Conservation (phyloP, 1,140 invertebrate genomes). For the Drosophila varians region DNA sequence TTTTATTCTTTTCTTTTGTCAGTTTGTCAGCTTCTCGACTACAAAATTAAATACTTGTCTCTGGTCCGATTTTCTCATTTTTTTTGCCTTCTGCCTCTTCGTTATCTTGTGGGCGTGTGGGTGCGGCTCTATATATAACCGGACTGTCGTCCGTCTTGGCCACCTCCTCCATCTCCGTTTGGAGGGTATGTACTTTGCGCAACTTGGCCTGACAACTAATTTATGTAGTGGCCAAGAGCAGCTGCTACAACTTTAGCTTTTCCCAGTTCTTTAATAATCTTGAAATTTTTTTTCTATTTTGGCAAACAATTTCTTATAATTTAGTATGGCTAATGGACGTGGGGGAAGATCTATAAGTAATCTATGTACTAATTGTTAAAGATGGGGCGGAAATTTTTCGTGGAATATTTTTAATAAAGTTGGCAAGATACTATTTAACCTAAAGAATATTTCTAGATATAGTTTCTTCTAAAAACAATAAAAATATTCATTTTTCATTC, state of each 20-base stretch:
- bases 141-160: constrained; percentile 54
- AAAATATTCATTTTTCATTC: background rate
- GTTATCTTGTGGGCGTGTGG: constrained; percentile 32
- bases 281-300: constrained; percentile 42
- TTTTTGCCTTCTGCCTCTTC: constrained; percentile 1
- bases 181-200: constrained; percentile 27
- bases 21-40: constrained; percentile 74
- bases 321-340: constrained; percentile 35
- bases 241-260: constrained; percentile 56
- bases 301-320: constrained; percentile 72
- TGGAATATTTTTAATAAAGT: no score
- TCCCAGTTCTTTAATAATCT: constrained; percentile 62
- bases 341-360: constrained; percentile 10
- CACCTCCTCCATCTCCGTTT: constrained; percentile 13
- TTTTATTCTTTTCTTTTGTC: constrained; percentile 63
- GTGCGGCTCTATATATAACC: constrained; percentile 46
- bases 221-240: constrained; percentile 74
- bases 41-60: constrained; percentile 82
- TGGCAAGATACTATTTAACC: no score
- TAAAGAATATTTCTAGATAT: no score
- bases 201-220: constrained; percentile 75
- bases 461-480: no score
- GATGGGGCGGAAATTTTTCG: no score
- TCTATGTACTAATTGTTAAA: no score
- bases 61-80: constrained; percentile 58